Evolutionary conservation across 2,888 invertebrate species (phyloP), one percentile per base, ranked within the genome.

Genomic region (Stegana nigrithorax): DNA sequence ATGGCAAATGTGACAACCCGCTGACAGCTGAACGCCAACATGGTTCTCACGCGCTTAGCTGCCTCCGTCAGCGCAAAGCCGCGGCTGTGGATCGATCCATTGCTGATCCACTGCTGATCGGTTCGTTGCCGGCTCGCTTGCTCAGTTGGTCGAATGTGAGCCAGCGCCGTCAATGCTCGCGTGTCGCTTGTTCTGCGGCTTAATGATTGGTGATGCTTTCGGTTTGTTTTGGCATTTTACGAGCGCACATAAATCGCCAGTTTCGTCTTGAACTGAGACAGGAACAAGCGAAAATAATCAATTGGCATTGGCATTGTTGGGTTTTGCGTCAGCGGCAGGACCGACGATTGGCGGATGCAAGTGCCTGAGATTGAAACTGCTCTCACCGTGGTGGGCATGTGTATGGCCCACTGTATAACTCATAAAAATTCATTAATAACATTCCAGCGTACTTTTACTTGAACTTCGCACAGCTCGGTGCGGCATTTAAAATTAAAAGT

Each of bases 1-100:
- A 53, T 32, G 19, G 19, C 51, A 29, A 29, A 53, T 53, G 51
- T 53, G 51, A 53, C 29, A 53, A 53, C 51, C 51, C 51, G 51
- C 51, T 53, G 51, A 53, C 32, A 53, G 51, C 12, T 29, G 19
- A 29, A 53, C 10, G 29, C 17, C 3, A n/a, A n/a, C 17, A n/a
- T 19, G 17, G 29, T 53, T 53, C 27, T 53, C 51, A 53, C 51
- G 29, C 29, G 10, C 32, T 32, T 32, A 32, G 12, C n/a, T 5
- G 32, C 5, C n/a, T n/a, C n/a, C n/a, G n/a, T n/a, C n/a, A n/a
- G n/a, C n/a, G n/a, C n/a, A n/a, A n/a, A n/a, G n/a, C n/a, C n/a
- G n/a, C n/a, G n/a, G 3, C 2, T 32, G n/a, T 32, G 32, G 2
- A 32, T 10, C 32, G 2, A 32, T 32, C 2, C 12, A n/a, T 32